Conservation (phyloP, 2,113 vertebrate species). For the Gorsachius goisagi region DNA sequence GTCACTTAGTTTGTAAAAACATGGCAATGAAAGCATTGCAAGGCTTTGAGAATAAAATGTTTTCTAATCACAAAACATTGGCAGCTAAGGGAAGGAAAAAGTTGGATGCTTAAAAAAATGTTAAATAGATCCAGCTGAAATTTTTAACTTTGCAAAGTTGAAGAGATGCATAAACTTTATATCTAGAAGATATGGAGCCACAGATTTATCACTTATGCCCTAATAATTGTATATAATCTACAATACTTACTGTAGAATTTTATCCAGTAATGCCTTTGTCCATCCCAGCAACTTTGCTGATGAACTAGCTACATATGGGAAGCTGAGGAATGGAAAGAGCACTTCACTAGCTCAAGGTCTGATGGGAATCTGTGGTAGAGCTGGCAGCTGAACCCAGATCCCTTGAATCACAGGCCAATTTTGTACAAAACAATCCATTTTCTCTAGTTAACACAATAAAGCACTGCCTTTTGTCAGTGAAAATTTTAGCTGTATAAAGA, state of each 20-base stretch:
- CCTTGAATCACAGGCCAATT: not conserved
- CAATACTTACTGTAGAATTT: not conserved
- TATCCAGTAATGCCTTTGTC: not conserved
- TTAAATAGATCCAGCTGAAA: slow-evolving; percentile 13
- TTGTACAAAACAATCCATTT: not conserved
- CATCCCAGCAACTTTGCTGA: not conserved
- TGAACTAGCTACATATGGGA: not conserved
- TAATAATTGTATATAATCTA: not conserved
- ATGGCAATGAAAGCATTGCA: not conserved
- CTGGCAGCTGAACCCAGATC: not conserved
- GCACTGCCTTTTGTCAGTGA: not conserved
- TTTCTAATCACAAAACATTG: slow-evolving; percentile 7
- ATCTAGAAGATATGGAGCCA: not conserved
- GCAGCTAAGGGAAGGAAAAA: not conserved
- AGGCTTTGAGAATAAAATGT: slow-evolving; percentile 10
- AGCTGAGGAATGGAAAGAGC: not conserved
- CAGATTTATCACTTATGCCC: not conserved
- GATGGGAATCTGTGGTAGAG: not conserved
- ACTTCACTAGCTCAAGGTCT: not conserved
- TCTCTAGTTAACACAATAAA: not conserved
- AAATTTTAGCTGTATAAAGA: not conserved
- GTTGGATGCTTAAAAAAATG: not conserved
- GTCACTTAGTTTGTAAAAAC: slow-evolving; percentile 7
- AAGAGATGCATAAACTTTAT: not conserved
- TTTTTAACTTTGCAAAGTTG: not conserved